Evolutionary conservation across 53 echinoderm and acorn worm species (phyloP), one percentile per base, ranked within the genome.

Genomic region (Actinopyga echinites): DNA sequence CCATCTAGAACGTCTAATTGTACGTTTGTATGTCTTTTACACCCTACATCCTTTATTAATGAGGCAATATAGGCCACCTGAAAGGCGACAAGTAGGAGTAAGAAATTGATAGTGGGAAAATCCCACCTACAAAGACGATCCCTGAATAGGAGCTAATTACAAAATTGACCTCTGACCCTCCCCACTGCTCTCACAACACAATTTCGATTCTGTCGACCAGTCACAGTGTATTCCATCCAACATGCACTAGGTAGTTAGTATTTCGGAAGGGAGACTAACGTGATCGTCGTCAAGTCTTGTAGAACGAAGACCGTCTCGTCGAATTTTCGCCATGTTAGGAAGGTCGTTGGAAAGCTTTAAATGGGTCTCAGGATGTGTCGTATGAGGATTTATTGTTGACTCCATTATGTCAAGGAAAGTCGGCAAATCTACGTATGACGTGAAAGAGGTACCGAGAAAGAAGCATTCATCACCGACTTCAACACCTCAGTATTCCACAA

Each of bases 321-420:
- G 49, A 49, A 3, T 49, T 49, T 17, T 49, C 49, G 49, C 49
- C 49, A 49, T 49, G 49, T 49, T 49, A 15, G 49, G 17, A 15
- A 62, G 62, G 3, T 13, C 30, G 13, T 20, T 20, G 28, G 10
- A 30, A 62, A 29, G 62, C 28, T 62, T 21, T 3, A 30, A 13
- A 62, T 12, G 62, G 30, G 26, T 62, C 13, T 30, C 8, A 26
- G 62, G 26, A 30, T 62, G 62, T 10, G 26, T 9, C 9, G 10
- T 62, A 30, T 26, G 30, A 62, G 26, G 62, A 29, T 11, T 13
- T 30, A 62, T 62, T 28, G 40, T 25, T 71, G 71, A 71, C 42
- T 71, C 9, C 40, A 71, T 22, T 44, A 71, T 71, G 71, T 71
- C 71, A 71, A 71, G 71, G 71, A 40, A 71, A 71, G 71, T 23